Conservation (phyloP, 1,140 invertebrate species). For the Drosophila cardini region DNA sequence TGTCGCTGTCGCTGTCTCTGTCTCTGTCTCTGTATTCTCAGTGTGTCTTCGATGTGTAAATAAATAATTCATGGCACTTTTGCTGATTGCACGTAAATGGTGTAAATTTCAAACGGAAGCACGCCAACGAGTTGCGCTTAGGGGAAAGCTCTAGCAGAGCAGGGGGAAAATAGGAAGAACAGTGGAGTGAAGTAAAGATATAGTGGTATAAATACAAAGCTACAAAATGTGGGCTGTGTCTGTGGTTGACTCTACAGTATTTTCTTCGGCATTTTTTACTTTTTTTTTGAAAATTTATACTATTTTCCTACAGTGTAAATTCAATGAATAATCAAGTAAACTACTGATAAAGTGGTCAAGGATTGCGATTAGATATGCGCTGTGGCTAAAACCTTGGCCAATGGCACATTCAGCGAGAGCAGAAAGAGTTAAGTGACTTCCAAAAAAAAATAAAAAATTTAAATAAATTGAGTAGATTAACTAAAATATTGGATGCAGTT, state of each 20-base stretch:
- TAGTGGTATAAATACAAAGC: slow-evolving; percentile 10
- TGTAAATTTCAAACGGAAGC: slow-evolving; percentile 73
- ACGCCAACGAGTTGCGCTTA: slow-evolving; percentile 34
- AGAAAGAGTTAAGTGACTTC: slow-evolving; percentile 7
- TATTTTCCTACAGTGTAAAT: slow-evolving; percentile 48
- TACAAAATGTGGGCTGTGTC: slow-evolving; percentile 38
- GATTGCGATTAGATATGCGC: slow-evolving; percentile 32
- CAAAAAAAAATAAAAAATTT: too few species aligned
- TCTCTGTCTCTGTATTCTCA: background rate
- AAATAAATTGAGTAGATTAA: slow-evolving; percentile 19
- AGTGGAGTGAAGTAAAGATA: background rate
- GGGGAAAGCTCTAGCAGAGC: background rate
- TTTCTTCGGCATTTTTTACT: background rate
- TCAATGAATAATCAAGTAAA: slow-evolving; percentile 72
- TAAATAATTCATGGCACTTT: slow-evolving; percentile 80
- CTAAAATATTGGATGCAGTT: slow-evolving; percentile 42
- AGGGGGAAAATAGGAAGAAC: background rate
- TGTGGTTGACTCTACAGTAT: slow-evolving; percentile 28
- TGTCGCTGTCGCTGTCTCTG: background rate
- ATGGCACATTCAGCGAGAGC: slow-evolving; percentile 39
- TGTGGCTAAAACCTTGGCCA: slow-evolving; percentile 25
- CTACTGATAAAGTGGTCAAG: slow-evolving; percentile 72
- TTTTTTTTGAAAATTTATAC: slow-evolving; percentile 36
- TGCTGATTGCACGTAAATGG: slow-evolving; percentile 81
- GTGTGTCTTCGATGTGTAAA: slow-evolving; percentile 39